phyloP scores from a whole-genome alignment of 2,113 vertebrate species.

The Zosterops pallidus region DNA sequence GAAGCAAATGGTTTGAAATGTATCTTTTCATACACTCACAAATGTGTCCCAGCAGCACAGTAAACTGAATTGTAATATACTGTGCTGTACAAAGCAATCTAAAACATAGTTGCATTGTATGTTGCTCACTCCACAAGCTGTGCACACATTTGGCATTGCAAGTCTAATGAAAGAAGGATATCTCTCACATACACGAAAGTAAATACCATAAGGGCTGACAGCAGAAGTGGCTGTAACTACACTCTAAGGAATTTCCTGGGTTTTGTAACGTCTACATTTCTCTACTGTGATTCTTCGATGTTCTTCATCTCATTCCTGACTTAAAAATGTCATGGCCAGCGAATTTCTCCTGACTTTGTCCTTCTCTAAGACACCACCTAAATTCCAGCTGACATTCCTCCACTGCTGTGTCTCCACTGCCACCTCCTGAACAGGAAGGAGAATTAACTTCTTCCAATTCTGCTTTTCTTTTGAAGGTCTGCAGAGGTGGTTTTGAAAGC shows the following conservation, averaged over 20 bases:
- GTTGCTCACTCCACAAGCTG: background rate
- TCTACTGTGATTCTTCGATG: background rate
- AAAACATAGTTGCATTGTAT: background rate
- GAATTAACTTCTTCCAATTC: background rate
- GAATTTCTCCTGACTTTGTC: background rate
- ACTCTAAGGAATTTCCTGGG: background rate
- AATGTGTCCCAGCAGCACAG: background rate
- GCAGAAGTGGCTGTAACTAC: background rate
- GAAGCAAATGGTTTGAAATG: background rate
- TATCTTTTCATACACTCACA: background rate
- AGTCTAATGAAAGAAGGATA: conserved; percentile 18
- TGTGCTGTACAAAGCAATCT: background rate
- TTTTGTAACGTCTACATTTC: background rate
- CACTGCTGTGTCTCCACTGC: conserved; percentile 36
- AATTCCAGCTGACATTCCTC: background rate
- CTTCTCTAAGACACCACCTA: background rate
- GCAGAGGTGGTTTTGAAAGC: background rate
- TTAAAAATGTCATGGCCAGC: background rate
- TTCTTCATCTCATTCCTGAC: background rate
- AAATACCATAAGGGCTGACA: background rate
- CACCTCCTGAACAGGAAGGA: conserved; percentile 51
- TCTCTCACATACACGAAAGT: background rate
- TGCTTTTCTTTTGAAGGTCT: background rate
- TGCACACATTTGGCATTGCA: background rate
- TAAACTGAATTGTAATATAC: background rate